These are phyloP conservation scores for Patiria pectinifera DNA, from an alignment of 53 echinoderm and acorn worm species.

Conservation along the genomic window DNA sequence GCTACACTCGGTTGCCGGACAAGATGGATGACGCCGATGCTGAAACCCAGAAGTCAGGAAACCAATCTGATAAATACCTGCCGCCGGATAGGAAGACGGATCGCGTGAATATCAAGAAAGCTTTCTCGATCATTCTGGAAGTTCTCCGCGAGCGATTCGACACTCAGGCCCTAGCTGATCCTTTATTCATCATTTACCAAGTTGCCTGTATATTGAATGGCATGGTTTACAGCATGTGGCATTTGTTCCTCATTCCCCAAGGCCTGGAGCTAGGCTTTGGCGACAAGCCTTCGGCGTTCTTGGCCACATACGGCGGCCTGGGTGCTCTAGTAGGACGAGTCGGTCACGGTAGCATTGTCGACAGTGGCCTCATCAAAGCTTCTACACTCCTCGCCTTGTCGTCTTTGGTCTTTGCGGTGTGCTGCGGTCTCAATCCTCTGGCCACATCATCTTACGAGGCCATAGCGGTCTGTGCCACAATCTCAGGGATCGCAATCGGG, in stretches of 20 bases:
- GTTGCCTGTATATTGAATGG: not conserved
- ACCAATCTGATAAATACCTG: too few species aligned
- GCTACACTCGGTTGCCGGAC: too few species aligned
- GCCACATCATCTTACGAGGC: conserved; percentile 4
- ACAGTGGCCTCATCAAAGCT: not conserved
- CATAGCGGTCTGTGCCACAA: not conserved
- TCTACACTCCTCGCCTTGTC: not conserved
- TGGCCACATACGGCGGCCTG: conserved; percentile 24
- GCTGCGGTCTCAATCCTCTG: not conserved
- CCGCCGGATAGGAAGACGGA: too few species aligned
- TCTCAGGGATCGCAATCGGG: conserved; percentile 10
- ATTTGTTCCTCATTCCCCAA: conserved; percentile 43
- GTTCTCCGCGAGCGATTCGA: not conserved
- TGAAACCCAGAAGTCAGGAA: too few species aligned
- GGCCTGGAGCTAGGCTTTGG: conserved; percentile 16
- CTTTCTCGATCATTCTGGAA: not conserved
- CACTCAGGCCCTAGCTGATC: not conserved
- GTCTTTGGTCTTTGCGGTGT: not conserved
- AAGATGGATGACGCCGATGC: too few species aligned
- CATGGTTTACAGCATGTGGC: conserved; percentile 17
- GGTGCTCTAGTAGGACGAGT: conserved; percentile 12
- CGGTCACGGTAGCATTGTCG: conserved; percentile 13
- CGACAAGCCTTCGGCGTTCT: not conserved
- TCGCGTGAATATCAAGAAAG: too few species aligned
- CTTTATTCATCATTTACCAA: conserved; percentile 1